Evolutionary conservation across 1,140 invertebrate species (phyloP), one percentile per base, ranked within the genome.

Genomic region (Psix sp.): DNA sequence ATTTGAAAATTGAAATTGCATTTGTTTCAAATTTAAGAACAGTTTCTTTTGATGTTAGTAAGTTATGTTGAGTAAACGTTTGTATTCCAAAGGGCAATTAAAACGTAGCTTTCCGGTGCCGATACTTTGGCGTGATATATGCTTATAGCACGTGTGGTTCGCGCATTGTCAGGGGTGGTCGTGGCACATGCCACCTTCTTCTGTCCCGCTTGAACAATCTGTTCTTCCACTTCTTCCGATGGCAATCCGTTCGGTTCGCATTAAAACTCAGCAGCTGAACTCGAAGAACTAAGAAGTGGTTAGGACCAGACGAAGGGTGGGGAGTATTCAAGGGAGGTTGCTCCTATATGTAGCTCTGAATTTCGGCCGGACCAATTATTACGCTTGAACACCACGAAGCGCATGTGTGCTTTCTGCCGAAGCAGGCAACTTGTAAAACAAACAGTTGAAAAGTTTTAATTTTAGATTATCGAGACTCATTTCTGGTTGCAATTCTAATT

Each of bases 261-360:
- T 65, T 68, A 54, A 67, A 74, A 68, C 57, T 16, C 49, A 72
- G 67, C 71, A 76, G 70, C 70, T 74, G 67, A 73, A 67, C 70
- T 38, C 52, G 67, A 65, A 71, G 77, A 76, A 71, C 51, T 68
- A 54, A 74, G 78, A 73, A 74, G 78, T 74, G 74, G 65, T 76
- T 77, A 70, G 67, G 74, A 54, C 43, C 15, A 63, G 63, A 42
- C 7, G 63, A 35, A 71, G 70, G 51, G 77, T 71, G 73, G 80
- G 80, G 78, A 59, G 63, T 17, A 62, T 62, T 76, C 57, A 77
- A 84, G 82, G 82, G 83, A 83, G 77, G 80, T 79, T 82, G 78
- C 63, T 82, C 70, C 85, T 87, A 87, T 87, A 87, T 86, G 86
- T 86, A 87, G 86, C 81, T 79, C 83, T 78, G 83, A 82, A 83